Percentiles rank a stretch among this genome's conserved stretches.
Conservation (phyloP, 2,113 vertebrate genomes). For the Peucedramus taeniatus region DNA sequence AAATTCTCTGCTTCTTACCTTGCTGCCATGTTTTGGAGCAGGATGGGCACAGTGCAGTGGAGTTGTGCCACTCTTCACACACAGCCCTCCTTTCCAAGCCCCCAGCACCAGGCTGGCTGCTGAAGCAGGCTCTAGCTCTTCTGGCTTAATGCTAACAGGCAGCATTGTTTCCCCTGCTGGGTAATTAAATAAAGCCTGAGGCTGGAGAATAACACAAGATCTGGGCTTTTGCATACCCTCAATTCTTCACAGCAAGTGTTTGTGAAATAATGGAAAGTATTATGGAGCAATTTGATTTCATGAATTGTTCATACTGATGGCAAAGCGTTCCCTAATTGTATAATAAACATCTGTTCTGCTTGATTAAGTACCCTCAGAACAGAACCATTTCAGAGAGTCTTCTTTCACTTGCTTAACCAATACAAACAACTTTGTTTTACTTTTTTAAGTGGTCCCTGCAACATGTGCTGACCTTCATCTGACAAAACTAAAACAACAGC, state of each 20-base stretch:
- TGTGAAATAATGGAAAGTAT: slow-evolving; percentile 19
- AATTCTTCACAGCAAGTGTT: slow-evolving; percentile 23
- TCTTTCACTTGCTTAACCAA: slow-evolving; percentile 20
- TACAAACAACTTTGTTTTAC: background rate
- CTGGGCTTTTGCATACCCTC: background rate
- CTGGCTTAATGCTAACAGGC: background rate
- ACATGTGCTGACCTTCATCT: slow-evolving; percentile 10
- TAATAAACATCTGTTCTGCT: slow-evolving; percentile 56
- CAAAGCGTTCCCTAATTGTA: slow-evolving; percentile 23
- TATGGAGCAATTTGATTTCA: slow-evolving; percentile 36
- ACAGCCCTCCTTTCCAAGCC: background rate
- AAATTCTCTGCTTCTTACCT: background rate
- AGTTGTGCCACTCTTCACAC: background rate
- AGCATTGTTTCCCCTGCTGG: background rate
- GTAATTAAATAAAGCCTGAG: background rate
- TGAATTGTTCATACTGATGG: slow-evolving; percentile 16
- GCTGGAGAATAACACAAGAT: background rate
- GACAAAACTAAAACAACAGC: slow-evolving; percentile 13
- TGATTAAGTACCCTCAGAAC: slow-evolving; percentile 41
- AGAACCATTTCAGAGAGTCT: background rate
- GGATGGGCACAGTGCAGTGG: background rate
- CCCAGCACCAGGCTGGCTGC: background rate
- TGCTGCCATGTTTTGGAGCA: background rate
- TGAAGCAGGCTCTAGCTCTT: background rate
- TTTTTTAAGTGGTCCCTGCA: background rate